Evolutionary conservation across 2,797 vertebrate genomes (phyloP).

Genomic region (Sebastes itinus): DNA sequence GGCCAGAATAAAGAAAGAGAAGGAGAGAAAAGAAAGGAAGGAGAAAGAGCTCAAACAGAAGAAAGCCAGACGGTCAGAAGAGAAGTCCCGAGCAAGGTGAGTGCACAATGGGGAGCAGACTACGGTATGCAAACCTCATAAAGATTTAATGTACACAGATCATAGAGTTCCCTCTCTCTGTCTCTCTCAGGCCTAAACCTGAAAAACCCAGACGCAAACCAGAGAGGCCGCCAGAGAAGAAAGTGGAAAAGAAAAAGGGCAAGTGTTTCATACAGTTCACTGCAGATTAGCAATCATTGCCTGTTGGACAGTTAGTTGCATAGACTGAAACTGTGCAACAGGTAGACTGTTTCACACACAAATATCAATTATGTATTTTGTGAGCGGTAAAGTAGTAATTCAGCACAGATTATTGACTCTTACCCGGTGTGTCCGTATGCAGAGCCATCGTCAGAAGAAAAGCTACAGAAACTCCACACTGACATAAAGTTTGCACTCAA

Average conservation of each 20-base stretch:
- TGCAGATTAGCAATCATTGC: not conserved
- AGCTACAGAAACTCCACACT: constrained; percentile 95
- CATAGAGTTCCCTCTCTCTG: constrained; percentile 3
- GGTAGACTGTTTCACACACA: not conserved
- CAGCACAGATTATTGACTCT: not conserved
- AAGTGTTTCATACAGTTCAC: constrained; percentile 28
- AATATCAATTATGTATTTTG: not conserved
- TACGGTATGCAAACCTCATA: constrained; percentile 10
- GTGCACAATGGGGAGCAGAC: constrained; percentile 26
- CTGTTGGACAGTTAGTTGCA: not conserved
- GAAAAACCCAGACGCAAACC: constrained; percentile 90
- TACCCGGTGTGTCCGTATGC: constrained; percentile 10
- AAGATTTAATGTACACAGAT: constrained; percentile 41
- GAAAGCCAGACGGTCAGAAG: constrained; percentile 83
- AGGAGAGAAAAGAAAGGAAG: constrained; percentile 87
- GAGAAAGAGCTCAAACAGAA: constrained; percentile 87
- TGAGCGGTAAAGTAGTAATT: not conserved
- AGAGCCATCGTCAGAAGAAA: constrained; percentile 94
- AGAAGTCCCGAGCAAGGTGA: constrained; percentile 89
- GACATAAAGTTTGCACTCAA: constrained; percentile 98
- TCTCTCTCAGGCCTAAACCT: constrained; percentile 82
- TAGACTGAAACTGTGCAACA: not conserved
- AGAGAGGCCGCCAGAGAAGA: constrained; percentile 85
- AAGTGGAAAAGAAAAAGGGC: constrained; percentile 95
- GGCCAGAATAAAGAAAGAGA: constrained; percentile 80